These are phyloP conservation scores for Masticophis lateralis DNA, from an alignment of 2,797 vertebrate species.

Conservation along the genomic window DNA sequence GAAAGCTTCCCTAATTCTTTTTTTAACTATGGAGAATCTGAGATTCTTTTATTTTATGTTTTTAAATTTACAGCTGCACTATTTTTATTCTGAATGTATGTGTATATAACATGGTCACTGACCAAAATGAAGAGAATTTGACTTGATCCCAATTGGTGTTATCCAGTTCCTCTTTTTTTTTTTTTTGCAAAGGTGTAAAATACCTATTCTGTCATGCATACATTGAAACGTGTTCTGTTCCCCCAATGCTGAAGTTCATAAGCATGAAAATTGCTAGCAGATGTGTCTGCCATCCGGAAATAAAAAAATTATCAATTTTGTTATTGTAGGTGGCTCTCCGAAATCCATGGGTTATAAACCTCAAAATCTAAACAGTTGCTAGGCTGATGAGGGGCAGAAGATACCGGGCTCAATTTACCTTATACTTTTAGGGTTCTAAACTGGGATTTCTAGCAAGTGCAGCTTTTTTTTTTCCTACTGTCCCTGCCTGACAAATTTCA, in stretches of 20 bases:
- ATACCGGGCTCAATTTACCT: neutral
- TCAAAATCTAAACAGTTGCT: neutral
- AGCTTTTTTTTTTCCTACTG: neutral
- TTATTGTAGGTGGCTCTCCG: neutral
- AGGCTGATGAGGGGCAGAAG: neutral
- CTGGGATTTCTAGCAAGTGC: neutral
- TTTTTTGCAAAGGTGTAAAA: neutral
- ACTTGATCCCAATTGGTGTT: neutral
- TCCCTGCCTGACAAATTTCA: neutral
- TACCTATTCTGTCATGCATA: neutral
- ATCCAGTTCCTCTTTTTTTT: neutral
- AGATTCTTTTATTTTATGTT: neutral
- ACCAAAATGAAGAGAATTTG: neutral
- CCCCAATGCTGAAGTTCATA: neutral
- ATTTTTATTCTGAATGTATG: neutral
- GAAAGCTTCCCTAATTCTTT: neutral
- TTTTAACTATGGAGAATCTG: neutral
- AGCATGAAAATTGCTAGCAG: neutral
- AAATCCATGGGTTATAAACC: neutral
- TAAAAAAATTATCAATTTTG: neutral
- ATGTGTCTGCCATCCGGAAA: neutral
- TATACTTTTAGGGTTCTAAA: neutral
- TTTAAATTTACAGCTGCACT: neutral
- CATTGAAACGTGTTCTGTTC: neutral
- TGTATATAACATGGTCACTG: neutral